Base-by-base conservation (phyloP, 2,797 vertebrate genomes). In the Xiphophorus birchmanni region DNA sequence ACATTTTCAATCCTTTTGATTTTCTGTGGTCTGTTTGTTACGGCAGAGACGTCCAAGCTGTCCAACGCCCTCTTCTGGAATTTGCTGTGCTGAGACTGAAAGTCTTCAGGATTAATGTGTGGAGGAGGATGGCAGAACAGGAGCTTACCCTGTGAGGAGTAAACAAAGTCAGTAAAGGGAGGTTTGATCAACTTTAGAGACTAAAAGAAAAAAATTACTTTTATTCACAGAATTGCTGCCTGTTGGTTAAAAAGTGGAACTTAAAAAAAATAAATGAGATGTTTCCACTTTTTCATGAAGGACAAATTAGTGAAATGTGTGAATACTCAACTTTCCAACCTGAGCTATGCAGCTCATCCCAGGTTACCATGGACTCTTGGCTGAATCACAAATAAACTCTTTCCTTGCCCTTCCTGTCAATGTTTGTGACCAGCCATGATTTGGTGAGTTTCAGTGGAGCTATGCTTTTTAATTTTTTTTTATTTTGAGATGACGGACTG, bases 61-160 rank as follows among this genome's bases (percentile, higher is more conserved):
- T 91, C 85, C 0, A 42, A 10, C 1, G 87, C 92, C 54, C 0
- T 79, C 0, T 52, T 85, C 75, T 78, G 89, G 58, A 96, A 96
- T 71, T 35, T 91, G 4, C 79, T 86, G 83, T 98, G 97, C 44
- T 97, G 97, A n/a, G 95, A 93, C 90, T 99, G 99, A 91, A 99
- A 99, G 82, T 96, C 94, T 77, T 93, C 76, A 11, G 96, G 80
- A 10, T 96, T 91, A 67, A 95, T 95, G 82, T 96, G 95, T 26
- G 97, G 97, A 75, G 99, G 98, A 67, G 98, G 96, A 50, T 99
- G 96, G 88, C 98, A 99, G 85, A 97, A 98, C 1, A 98, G 94
- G 29, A 99, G 96, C 84, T 98, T 99, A 4, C 99, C 99, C 99
- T 99, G 86, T 32, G 45, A 78, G 48, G 37, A 80, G 80, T n/a